A percentile compares a stretch with the other conserved stretches of the same genome.
Conservation (phyloP, 2,113 vertebrate genomes). For the Callocephalon fimbriatum region DNA sequence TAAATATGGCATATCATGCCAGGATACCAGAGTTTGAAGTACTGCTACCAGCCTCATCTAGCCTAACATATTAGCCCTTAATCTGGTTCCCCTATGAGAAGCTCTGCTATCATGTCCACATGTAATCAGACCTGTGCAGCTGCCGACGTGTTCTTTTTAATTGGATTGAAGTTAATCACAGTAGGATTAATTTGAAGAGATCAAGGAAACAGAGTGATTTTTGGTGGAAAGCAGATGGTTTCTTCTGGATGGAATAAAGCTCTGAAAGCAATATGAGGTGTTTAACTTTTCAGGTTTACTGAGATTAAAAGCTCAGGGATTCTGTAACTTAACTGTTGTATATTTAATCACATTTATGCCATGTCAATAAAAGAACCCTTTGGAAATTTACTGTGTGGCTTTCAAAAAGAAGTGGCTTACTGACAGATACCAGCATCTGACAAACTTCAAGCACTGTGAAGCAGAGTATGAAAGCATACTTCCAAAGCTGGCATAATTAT, state of each 20-base stretch:
- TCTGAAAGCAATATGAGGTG: slow-evolving; percentile 10
- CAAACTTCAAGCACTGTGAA: neutral
- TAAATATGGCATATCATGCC: neutral
- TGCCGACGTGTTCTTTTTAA: slow-evolving; percentile 59
- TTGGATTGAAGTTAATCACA: slow-evolving; percentile 71
- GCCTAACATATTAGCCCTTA: neutral
- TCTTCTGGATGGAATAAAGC: slow-evolving; percentile 43
- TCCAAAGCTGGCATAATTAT: neutral
- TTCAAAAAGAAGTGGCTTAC: neutral
- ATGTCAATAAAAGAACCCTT: neutral
- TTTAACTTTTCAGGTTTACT: slow-evolving; percentile 41
- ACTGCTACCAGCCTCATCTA: neutral
- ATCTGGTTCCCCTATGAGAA: neutral
- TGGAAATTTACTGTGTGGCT: neutral
- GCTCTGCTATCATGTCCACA: slow-evolving; percentile 2
- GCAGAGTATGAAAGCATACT: fast-evolving
- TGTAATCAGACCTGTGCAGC: slow-evolving; percentile 56
- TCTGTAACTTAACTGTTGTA: slow-evolving; percentile 22
- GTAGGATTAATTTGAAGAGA: slow-evolving; percentile 67
- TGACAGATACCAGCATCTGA: neutral
- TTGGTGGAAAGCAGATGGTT: slow-evolving; percentile 58
- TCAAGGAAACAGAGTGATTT: slow-evolving; percentile 50
- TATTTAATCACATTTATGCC: slow-evolving; percentile 26
- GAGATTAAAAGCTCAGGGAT: slow-evolving; percentile 48
- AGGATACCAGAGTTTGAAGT: neutral